Evolutionary conservation across 2,797 vertebrate species (phyloP).

Genomic region (Lindbergichthys nudifrons): DNA sequence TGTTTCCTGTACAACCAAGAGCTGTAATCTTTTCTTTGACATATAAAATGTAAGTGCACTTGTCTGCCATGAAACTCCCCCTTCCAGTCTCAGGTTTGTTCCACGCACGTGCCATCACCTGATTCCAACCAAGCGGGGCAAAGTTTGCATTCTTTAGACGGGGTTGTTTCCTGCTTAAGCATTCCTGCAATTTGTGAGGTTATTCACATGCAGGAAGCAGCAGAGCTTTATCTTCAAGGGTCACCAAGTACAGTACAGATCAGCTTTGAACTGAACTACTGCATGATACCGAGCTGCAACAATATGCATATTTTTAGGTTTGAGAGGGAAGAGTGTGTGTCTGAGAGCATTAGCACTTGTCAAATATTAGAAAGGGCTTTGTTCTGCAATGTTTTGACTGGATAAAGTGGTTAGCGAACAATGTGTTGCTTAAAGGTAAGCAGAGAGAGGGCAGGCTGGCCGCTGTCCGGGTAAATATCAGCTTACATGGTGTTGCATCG

Average conservation of each 20-base stretch:
- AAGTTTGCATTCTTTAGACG: slow-evolving; percentile 71
- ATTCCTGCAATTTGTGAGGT: slow-evolving; percentile 65
- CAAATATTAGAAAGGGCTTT: slow-evolving; percentile 21
- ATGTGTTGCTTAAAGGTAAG: slow-evolving; percentile 39
- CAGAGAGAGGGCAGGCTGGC: slow-evolving; percentile 27
- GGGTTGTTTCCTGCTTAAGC: slow-evolving; percentile 62
- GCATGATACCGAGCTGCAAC: slow-evolving; percentile 13
- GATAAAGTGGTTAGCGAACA: slow-evolving; percentile 52
- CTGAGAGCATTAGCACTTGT: slow-evolving; percentile 8
- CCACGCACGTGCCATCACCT: slow-evolving; percentile 56
- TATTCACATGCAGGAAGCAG: slow-evolving; percentile 45
- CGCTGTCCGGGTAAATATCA: slow-evolving; percentile 61
- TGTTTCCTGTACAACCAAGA: slow-evolving; percentile 34
- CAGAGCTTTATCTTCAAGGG: slow-evolving; percentile 20
- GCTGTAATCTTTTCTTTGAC: slow-evolving; percentile 51
- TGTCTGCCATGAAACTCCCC: slow-evolving; percentile 30
- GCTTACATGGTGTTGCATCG: slow-evolving; percentile 57
- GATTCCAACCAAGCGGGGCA: slow-evolving; percentile 61
- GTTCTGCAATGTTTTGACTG: slow-evolving; percentile 44
- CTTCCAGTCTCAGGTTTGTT: slow-evolving; percentile 25
- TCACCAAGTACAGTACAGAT: slow-evolving; percentile 30
- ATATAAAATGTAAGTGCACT: slow-evolving; percentile 41
- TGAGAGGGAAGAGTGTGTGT: neutral
- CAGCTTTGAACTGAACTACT: slow-evolving; percentile 5
- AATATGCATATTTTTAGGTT: neutral